Conservation (phyloP, 2,888 invertebrate genomes). For the Mesorhabditis belari region DNA sequence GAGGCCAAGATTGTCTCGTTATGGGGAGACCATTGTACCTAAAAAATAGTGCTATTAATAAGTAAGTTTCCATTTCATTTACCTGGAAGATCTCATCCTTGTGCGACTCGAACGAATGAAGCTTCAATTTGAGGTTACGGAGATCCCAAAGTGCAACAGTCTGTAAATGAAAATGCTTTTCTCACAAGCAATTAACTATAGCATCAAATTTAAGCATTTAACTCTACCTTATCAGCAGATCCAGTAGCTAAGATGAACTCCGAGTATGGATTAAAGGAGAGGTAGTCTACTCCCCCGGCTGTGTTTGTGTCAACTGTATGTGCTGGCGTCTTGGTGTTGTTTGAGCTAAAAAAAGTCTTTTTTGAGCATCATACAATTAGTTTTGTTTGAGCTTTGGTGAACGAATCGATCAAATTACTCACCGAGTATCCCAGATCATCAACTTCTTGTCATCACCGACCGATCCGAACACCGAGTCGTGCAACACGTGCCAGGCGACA, state of each 20-base stretch:
- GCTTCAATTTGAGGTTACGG: constrained; percentile 86
- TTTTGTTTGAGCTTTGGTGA: too few species aligned
- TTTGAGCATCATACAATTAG: too few species aligned
- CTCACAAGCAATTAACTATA: too few species aligned
- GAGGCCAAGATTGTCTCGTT: constrained; percentile 97
- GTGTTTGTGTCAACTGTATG: constrained; percentile 98
- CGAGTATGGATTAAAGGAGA: constrained; percentile 96
- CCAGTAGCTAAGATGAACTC: constrained; percentile 97
- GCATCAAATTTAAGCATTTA: too few species aligned
- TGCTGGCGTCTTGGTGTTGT: constrained; percentile 90
- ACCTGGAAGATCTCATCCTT: constrained; percentile 97
- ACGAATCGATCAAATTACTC: constrained; percentile 71
- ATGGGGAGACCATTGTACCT: constrained; percentile 90
- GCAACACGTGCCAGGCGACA: constrained; percentile 95
- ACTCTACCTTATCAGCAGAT: constrained; percentile 80
- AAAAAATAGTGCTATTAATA: background rate
- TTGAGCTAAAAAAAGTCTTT: constrained; percentile 55
- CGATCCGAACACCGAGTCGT: constrained; percentile 93
- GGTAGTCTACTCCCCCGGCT: constrained; percentile 85
- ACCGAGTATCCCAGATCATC: constrained; percentile 98
- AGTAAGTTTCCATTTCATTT: too few species aligned
- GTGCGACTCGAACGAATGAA: constrained; percentile 98
- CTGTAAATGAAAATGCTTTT: constrained; percentile 46
- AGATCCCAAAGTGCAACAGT: constrained; percentile 94
- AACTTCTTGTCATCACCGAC: constrained; percentile 95